These are phyloP conservation scores for Thumatha senex DNA, from an alignment of 2,888 invertebrate species.

Conservation along the genomic window DNA sequence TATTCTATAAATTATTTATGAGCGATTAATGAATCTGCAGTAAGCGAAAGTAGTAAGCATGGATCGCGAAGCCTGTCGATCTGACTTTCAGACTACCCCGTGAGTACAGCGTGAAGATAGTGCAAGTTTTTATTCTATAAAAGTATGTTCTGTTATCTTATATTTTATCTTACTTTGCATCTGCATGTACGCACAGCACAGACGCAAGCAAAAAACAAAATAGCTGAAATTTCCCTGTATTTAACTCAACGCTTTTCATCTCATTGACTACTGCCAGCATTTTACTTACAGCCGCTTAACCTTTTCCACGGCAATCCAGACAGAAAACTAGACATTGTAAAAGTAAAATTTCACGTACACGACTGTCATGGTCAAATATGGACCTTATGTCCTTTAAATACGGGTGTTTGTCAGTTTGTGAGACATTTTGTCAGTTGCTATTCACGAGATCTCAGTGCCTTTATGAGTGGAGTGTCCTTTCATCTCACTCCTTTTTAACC, in stretches of 20 bases:
- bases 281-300: conserved; percentile 60
- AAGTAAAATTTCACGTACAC: conserved; percentile 17
- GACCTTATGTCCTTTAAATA: conserved; percentile 18
- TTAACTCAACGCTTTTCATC: conserved; percentile 36
- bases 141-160: no score
- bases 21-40: no score
- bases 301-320: conserved; percentile 63
- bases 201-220: no score
- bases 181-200: no score
- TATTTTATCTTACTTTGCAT: no score
- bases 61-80: no score
- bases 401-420: conserved; percentile 25
- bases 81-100: no score
- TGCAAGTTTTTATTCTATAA: no score
- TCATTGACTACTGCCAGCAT: conserved; percentile 46
- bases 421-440: conserved; percentile 39
- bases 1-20: no score
- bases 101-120: no score
- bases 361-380: background rate
- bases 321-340: conserved; percentile 64
- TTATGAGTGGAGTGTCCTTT: conserved; percentile 69
- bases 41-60: no score
- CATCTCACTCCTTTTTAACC: conserved; percentile 71
- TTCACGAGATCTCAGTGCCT: conserved; percentile 59
- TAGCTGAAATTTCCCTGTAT: conserved; percentile 13